Conservation (phyloP, 2,888 invertebrate genomes). For the Euspilapteryx auroguttella region DNA sequence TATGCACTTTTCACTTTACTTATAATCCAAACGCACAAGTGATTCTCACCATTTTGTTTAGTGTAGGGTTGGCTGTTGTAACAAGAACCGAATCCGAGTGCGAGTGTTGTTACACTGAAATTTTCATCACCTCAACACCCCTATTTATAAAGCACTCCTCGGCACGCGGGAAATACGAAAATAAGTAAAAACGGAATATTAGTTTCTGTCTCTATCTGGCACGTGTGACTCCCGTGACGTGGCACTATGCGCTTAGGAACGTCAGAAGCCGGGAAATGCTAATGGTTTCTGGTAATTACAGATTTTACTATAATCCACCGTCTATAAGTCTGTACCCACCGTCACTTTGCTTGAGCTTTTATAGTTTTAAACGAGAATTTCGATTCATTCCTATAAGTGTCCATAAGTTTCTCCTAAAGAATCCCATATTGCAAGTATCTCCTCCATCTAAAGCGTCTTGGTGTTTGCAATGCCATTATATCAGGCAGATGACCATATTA, state of each 20-base stretch:
- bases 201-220: slow-evolving; percentile 29
- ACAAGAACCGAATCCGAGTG: slow-evolving; percentile 58
- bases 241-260: slow-evolving; percentile 12
- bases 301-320: too few species aligned
- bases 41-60: slow-evolving; percentile 43
- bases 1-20: slow-evolving; percentile 13
- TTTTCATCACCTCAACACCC: slow-evolving; percentile 38
- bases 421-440: too few species aligned
- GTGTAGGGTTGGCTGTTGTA: slow-evolving; percentile 37
- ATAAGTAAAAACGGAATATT: slow-evolving; percentile 39
- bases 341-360: too few species aligned
- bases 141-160: slow-evolving; percentile 50
- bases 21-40: slow-evolving; percentile 11
- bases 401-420: too few species aligned
- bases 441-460: too few species aligned
- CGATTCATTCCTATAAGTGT: too few species aligned
- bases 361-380: too few species aligned
- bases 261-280: slow-evolving; percentile 11
- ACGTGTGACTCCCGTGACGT: slow-evolving; percentile 13
- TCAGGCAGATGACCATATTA: too few species aligned
- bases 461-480: too few species aligned
- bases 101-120: slow-evolving; percentile 58
- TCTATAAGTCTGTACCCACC: too few species aligned
- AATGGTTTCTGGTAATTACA: too few species aligned
- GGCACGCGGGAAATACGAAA: slow-evolving; percentile 39